Base-by-base conservation (phyloP, 1,140 invertebrate genomes). In the Subanguina moxae region DNA sequence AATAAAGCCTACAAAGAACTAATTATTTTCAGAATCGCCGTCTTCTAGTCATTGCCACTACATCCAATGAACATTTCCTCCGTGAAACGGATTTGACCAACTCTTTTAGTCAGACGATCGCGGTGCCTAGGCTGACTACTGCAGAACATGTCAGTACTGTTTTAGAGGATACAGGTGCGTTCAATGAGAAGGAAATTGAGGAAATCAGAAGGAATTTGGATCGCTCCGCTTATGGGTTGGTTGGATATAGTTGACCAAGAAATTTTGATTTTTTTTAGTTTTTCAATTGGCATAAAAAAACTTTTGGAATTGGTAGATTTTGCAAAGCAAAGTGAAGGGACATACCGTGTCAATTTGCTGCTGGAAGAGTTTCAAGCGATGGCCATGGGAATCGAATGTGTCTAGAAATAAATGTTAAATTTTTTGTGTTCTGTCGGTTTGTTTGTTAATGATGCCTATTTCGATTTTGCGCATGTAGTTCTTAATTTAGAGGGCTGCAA, bases 11-110 rank as follows among this genome's bases (percentile, higher is more conserved):
- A n/a, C n/a, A 45, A n/a, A n/a, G n/a, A n/a, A n/a, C n/a, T 61
- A 25, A 7, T 19, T 61, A 5, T 61, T 32, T 78, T 15, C 15
- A 79, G 78, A 74, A 74, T 7, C 71, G 74, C 38, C 74, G 75
- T 45, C 69, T 82, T n/a, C 65, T 83, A 0, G 64, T 82, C 19
- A 32, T 82, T 19, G 80, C 77, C 15, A 82, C 80, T 0, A 76
- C 77, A 13, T 82, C 81, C 7, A 75, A 67, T 23, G 48, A 65
- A 27, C 56, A 68, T 11, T 83, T 82, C 56, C 32, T 82, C 0
- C 27, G 65, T n/a, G 67, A 83, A 23, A 73, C 78, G n/a, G 75
- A 75, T 57, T 42, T 82, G 17, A n/a, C 71, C 32, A 59, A 56
- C 9, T 52, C 56, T 19, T 83, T 82, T 57, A 62, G 27, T 23